These are phyloP conservation scores for Kryptolebias marmoratus DNA, from an alignment of 2,113 vertebrate genomes.

Conservation along the genomic window DNA sequence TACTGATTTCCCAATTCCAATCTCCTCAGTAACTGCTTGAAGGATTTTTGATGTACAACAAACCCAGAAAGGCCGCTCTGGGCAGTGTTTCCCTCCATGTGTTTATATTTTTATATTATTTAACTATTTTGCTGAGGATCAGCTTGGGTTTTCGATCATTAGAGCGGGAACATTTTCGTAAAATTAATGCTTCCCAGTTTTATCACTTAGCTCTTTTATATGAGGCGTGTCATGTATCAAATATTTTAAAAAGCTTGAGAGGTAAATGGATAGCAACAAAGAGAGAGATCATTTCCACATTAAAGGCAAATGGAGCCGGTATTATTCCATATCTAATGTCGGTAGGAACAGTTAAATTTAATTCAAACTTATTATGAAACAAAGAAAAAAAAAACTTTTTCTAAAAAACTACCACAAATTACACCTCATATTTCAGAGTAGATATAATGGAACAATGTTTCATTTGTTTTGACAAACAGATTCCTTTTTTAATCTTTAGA, in stretches of 20 bases:
- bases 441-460: conserved; percentile 5
- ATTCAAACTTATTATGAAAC: too few species aligned
- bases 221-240: conserved; percentile 15
- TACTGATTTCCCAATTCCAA: conserved; percentile 22
- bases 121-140: background rate
- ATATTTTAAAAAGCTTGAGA: background rate
- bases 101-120: background rate
- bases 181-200: too few species aligned
- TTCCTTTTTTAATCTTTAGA: too few species aligned
- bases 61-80: conserved; percentile 6
- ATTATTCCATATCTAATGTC: too few species aligned
- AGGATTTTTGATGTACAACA: conserved; percentile 39
- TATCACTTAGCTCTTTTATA: background rate
- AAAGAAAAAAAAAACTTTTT: background rate
- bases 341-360: too few species aligned
- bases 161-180: background rate
- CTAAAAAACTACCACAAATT: conserved; percentile 3
- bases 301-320: background rate
- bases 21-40: conserved; percentile 26
- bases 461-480: background rate
- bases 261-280: background rate
- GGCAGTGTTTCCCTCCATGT: background rate
- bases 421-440: conserved; percentile 3
- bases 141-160: background rate
- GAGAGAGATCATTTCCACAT: background rate